These are phyloP conservation scores for Willowsia nigromaculata DNA, from an alignment of 2,888 invertebrate species.

Conservation along the genomic window DNA sequence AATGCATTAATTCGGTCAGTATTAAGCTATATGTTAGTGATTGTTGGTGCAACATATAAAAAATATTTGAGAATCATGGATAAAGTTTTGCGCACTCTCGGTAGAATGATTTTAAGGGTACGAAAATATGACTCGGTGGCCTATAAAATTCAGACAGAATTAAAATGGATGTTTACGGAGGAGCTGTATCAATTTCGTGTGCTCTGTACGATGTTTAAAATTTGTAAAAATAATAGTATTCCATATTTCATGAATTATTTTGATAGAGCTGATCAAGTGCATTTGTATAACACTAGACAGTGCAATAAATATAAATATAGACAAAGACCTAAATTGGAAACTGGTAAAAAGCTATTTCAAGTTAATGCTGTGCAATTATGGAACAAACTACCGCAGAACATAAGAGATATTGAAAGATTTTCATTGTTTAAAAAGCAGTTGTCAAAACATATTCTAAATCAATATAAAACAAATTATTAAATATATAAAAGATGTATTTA, in stretches of 20 bases:
- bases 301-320: neutral
- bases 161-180: neutral
- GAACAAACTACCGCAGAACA: neutral
- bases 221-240: neutral
- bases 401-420: neutral
- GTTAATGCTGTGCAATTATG: neutral
- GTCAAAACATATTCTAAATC: neutral
- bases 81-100: neutral
- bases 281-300: neutral
- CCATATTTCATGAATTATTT: neutral
- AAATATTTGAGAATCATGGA: neutral
- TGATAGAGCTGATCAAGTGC: neutral
- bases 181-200: neutral
- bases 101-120: neutral
- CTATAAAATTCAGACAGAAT: neutral
- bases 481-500: too few species aligned
- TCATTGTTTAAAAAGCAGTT: neutral
- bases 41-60: neutral
- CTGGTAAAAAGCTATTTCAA: neutral
- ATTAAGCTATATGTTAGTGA: slow-evolving; percentile 17
- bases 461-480: too few species aligned
- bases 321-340: neutral
- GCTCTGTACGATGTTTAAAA: neutral
- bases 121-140: neutral
- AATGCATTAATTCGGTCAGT: neutral